A percentile compares a stretch with the other conserved stretches of the same genome.
Conservation (phyloP, 1,140 invertebrate genomes). For the Mesaphorura yosii region DNA sequence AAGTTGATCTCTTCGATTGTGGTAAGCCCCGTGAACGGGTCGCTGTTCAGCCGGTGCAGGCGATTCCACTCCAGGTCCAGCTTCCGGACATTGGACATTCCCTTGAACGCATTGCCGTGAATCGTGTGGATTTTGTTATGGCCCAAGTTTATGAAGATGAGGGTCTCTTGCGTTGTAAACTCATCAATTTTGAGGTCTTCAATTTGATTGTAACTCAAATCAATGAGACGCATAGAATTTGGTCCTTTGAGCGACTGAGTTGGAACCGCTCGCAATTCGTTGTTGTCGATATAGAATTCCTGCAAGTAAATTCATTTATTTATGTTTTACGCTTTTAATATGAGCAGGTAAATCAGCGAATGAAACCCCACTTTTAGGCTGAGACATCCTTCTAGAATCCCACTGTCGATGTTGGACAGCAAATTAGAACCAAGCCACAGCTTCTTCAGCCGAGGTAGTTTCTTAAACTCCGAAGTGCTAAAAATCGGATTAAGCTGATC, state of each 20-base stretch:
- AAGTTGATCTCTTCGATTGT: constrained; percentile 64
- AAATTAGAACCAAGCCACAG: constrained; percentile 66
- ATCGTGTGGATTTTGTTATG: constrained; percentile 60
- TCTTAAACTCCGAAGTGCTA: constrained; percentile 66
- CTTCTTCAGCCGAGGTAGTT: constrained; percentile 54
- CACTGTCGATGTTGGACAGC: constrained; percentile 67
- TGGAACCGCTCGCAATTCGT: constrained; percentile 61
- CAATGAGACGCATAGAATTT: constrained; percentile 53
- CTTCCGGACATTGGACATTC: constrained; percentile 50
- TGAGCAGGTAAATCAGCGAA: neutral
- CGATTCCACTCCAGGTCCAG: constrained; percentile 63
- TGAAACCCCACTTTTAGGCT: constrained; percentile 50
- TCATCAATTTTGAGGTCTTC: constrained; percentile 25
- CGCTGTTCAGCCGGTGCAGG: constrained; percentile 10
- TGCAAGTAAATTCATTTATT: constrained; percentile 34
- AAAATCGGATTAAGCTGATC: constrained; percentile 82
- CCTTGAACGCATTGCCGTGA: constrained; percentile 57
- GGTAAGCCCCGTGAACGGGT: constrained; percentile 43
- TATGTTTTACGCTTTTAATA: too few species aligned
- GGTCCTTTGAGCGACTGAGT: constrained; percentile 65
- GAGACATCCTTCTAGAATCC: constrained; percentile 66
- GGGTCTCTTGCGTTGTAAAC: constrained; percentile 21
- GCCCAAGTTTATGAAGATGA: constrained; percentile 62
- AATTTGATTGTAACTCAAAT: constrained; percentile 64
- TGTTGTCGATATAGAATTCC: constrained; percentile 66